A percentile compares a stretch with the other conserved stretches of the same genome.
Conservation (phyloP, 2,888 invertebrate genomes). For the Agriopis aurantiaria region DNA sequence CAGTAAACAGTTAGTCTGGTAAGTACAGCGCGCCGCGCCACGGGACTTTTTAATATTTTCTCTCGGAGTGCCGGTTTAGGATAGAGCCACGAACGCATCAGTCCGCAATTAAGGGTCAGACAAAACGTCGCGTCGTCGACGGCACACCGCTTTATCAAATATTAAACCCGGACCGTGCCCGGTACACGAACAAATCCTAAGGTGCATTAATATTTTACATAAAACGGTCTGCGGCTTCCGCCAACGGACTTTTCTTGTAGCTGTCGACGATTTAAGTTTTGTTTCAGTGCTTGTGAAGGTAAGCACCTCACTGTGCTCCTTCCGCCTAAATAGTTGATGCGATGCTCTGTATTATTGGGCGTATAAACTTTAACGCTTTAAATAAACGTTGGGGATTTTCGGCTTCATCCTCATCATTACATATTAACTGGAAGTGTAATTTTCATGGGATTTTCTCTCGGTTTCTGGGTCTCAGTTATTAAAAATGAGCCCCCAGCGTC, state of each 20-base stretch:
- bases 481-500: constrained; percentile 20
- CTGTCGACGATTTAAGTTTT: constrained; percentile 74
- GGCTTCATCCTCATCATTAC: constrained; percentile 35
- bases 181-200: constrained; percentile 73
- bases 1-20: constrained; percentile 77
- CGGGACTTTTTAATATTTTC: constrained; percentile 71
- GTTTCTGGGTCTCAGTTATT: constrained; percentile 24
- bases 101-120: constrained; percentile 75
- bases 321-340: constrained; percentile 68
- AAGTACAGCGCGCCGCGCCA: constrained; percentile 59
- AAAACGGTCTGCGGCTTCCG: constrained; percentile 79
- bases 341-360: constrained; percentile 58
- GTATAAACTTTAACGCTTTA: constrained; percentile 49
- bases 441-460: constrained; percentile 26
- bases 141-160: constrained; percentile 73
- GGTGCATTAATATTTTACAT: constrained; percentile 81
- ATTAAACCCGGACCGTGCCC: constrained; percentile 71
- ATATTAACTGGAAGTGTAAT: constrained; percentile 34
- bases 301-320: constrained; percentile 57
- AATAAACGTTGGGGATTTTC: constrained; percentile 40
- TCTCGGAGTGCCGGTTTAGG: constrained; percentile 26
- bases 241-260: constrained; percentile 72
- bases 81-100: not conserved
- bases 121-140: constrained; percentile 73
- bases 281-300: constrained; percentile 67